Conservation (phyloP, 2,113 vertebrate species). For the Myotis lucifugus region DNA sequence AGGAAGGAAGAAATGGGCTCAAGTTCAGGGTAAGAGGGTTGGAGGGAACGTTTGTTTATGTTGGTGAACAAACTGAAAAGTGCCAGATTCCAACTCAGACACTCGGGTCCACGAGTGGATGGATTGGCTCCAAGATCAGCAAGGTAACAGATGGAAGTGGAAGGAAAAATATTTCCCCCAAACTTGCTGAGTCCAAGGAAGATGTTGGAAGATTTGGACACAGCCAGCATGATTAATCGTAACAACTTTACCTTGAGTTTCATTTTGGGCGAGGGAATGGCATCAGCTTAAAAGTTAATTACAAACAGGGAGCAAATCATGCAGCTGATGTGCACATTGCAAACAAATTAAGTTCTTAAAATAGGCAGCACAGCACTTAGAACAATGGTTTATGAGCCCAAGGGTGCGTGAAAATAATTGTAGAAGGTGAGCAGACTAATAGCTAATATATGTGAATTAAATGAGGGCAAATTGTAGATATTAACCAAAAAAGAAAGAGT, state of each 20-base stretch:
- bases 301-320: constrained; percentile 71
- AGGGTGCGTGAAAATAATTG: constrained; percentile 56
- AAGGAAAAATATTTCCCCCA: constrained; percentile 54
- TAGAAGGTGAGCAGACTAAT: constrained; percentile 67
- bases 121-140: constrained; percentile 51
- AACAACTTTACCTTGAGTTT: constrained; percentile 64
- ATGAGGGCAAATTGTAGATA: constrained; percentile 56
- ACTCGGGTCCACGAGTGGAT: constrained; percentile 37
- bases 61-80: constrained; percentile 26
- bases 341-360: constrained; percentile 79
- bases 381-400: constrained; percentile 66
- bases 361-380: constrained; percentile 66
- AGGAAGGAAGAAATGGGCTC: not conserved
- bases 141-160: constrained; percentile 60
- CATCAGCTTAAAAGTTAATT: constrained; percentile 77
- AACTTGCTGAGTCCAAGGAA: constrained; percentile 66
- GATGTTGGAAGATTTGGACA: constrained; percentile 44
- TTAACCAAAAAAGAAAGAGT: constrained; percentile 29
- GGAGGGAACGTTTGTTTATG: not conserved
- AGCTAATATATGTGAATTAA: constrained; percentile 50
- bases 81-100: not conserved
- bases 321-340: constrained; percentile 67
- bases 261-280: constrained; percentile 29
- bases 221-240: constrained; percentile 57
- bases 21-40: not conserved